Conservation (phyloP, 2,113 vertebrate species). For the Tupaia chinensis region DNA sequence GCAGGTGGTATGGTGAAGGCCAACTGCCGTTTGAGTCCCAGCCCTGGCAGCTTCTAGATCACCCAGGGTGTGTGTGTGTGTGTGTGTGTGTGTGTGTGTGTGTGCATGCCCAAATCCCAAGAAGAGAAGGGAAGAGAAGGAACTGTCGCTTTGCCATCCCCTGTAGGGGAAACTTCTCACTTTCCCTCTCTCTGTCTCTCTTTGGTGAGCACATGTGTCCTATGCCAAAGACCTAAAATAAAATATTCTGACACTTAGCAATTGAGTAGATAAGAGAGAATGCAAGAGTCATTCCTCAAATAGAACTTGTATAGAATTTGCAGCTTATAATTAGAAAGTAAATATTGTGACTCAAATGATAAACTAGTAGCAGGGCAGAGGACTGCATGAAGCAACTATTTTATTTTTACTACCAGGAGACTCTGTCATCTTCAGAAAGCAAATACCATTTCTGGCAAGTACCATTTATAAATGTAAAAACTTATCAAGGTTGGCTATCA, state of each 20-base stretch:
- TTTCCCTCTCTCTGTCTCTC: too few relatives aligned
- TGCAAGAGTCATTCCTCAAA: background rate
- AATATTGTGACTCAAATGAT: background rate
- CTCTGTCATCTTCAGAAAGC: constrained; percentile 49
- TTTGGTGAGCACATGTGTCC: too few relatives aligned
- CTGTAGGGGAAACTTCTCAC: too few relatives aligned
- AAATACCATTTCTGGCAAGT: constrained; percentile 28
- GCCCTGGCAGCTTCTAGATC: too few relatives aligned
- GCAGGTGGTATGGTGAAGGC: too few relatives aligned
- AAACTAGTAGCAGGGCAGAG: background rate
- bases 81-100: too few relatives aligned
- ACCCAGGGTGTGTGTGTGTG: too few relatives aligned
- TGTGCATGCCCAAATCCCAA: too few relatives aligned
- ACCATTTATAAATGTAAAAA: background rate
- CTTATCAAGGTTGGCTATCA: background rate
- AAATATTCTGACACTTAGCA: constrained; percentile 24
- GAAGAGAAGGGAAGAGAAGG: too few relatives aligned
- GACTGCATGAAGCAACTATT: background rate
- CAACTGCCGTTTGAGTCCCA: too few relatives aligned
- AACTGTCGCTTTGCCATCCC: too few relatives aligned
- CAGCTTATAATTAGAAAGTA: background rate
- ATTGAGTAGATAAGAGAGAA: background rate
- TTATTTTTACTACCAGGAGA: background rate
- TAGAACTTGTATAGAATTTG: background rate
- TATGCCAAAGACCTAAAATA: background rate